Evolutionary conservation across 2,888 invertebrate genomes (phyloP).

Genomic region (Xanthia icteritia): DNA sequence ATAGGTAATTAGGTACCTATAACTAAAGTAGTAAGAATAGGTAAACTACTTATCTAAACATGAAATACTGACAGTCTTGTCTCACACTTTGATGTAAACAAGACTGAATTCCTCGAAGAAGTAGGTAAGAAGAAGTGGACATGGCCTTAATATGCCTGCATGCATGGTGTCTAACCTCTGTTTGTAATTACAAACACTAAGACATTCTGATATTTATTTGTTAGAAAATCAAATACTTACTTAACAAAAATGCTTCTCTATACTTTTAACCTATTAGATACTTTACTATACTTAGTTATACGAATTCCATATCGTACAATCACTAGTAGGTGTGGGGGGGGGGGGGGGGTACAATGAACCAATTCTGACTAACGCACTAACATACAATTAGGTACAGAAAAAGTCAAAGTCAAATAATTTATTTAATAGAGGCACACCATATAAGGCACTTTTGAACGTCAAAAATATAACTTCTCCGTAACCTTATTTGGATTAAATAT

Average conservation of each 20-base stretch:
- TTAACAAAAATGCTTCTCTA: too few species aligned
- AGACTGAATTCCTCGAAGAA: conserved; percentile 2
- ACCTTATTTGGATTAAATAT: too few species aligned
- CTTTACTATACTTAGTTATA: not conserved
- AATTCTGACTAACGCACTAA: not conserved
- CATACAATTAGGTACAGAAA: not conserved
- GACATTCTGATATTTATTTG: not conserved
- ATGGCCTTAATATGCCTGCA: not conserved
- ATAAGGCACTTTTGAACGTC: not conserved
- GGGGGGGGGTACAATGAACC: not conserved
- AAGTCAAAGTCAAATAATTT: not conserved
- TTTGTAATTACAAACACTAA: not conserved
- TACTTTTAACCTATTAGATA: too few species aligned
- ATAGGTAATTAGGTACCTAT: not conserved
- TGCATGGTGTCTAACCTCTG: not conserved
- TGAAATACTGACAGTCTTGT: conserved; percentile 6
- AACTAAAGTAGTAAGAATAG: not conserved
- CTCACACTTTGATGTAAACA: conserved; percentile 9
- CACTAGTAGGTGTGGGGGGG: not conserved
- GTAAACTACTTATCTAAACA: not conserved
- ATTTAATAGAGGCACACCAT: not conserved
- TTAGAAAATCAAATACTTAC: not conserved
- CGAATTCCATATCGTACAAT: not conserved
- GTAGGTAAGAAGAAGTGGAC: not conserved
- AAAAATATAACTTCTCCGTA: not conserved